Conservation (phyloP, 2,888 invertebrate species). For the Carcina quercana region DNA sequence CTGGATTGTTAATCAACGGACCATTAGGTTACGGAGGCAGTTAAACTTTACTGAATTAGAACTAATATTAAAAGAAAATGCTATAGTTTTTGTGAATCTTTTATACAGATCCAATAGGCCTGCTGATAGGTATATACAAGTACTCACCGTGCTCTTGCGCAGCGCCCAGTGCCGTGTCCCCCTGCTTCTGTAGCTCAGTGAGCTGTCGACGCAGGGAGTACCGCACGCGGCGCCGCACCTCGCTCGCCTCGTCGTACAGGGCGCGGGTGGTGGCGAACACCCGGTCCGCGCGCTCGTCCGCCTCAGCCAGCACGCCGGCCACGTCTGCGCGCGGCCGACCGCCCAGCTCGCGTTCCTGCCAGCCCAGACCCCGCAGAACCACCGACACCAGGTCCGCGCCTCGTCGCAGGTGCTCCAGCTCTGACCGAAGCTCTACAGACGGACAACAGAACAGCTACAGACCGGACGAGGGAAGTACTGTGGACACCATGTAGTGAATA, state of each 20-base stretch:
- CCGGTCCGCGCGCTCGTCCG: slow-evolving; percentile 45
- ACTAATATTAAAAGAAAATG: no score
- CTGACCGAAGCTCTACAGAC: slow-evolving; percentile 33
- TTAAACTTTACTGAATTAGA: no score
- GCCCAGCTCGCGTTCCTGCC: slow-evolving; percentile 53
- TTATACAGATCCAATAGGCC: no score
- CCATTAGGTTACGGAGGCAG: no score
- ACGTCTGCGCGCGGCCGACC: slow-evolving; percentile 32
- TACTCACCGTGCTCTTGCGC: slow-evolving; percentile 79
- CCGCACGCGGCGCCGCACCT: slow-evolving; percentile 59
- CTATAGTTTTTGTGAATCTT: no score
- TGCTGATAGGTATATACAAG: no score
- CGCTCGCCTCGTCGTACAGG: slow-evolving; percentile 62
- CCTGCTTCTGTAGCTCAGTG: slow-evolving; percentile 73
- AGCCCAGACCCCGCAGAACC: slow-evolving; percentile 53
- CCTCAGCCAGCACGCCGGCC: slow-evolving; percentile 21
- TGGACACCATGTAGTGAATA: no score
- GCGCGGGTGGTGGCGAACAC: slow-evolving; percentile 55
- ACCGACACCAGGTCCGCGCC: slow-evolving; percentile 54
- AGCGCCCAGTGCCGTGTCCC: slow-evolving; percentile 79
- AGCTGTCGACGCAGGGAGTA: slow-evolving; percentile 68
- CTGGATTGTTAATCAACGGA: no score
- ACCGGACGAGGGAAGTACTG: no score
- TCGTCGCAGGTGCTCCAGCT: slow-evolving; percentile 42
- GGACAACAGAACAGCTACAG: background rate